Percentiles rank a stretch among this genome's conserved stretches.
Evolutionary conservation across 2,113 vertebrate species (phyloP).

Genomic region (Nymphicus hollandicus): DNA sequence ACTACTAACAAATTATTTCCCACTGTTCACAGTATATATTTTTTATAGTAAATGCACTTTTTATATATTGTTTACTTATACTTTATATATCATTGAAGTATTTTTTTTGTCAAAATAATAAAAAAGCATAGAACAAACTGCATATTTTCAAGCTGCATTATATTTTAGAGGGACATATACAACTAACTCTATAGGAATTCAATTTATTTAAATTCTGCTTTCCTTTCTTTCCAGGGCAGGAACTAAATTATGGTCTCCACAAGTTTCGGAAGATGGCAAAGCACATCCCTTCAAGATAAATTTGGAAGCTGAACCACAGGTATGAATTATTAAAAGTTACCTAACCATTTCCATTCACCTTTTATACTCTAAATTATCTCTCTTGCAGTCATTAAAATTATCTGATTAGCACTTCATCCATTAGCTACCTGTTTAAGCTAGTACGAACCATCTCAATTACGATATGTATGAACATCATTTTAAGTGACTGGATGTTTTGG

Average conservation of each 20-base stretch:
- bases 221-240: conserved; percentile 76
- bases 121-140: neutral
- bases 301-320: conserved; percentile 91
- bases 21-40: neutral
- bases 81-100: neutral
- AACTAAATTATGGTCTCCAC: conserved; percentile 89
- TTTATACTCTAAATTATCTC: neutral
- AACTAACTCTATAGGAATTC: neutral
- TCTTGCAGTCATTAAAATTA: neutral
- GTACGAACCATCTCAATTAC: neutral
- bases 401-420: neutral
- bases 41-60: neutral
- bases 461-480: neutral
- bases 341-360: neutral
- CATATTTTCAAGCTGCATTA: neutral
- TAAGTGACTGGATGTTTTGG: neutral
- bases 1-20: neutral
- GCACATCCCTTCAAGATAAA: conserved; percentile 90
- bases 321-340: conserved; percentile 58
- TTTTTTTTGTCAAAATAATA: neutral
- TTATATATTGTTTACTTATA: neutral
- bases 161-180: neutral
- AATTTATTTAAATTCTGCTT: neutral
- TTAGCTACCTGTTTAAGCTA: neutral
- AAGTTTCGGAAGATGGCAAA: conserved; percentile 81